Evolutionary conservation across 2,888 invertebrate genomes (phyloP).

Genomic region (Oscheius sp.): DNA sequence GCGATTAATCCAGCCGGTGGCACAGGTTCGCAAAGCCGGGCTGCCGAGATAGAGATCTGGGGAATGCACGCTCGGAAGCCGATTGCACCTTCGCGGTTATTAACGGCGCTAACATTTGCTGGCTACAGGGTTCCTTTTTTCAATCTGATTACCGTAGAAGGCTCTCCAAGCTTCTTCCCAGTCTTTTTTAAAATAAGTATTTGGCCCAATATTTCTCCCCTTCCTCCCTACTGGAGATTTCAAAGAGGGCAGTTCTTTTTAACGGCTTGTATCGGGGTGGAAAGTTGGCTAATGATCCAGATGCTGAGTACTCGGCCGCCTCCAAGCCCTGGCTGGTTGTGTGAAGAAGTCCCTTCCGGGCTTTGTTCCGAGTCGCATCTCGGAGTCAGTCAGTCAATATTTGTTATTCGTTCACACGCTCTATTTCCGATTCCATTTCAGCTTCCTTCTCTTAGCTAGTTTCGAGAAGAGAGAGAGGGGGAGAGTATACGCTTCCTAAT

Average conservation of each 20-base stretch:
- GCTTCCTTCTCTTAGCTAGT: too few species aligned
- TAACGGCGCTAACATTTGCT: slow-evolving; percentile 16
- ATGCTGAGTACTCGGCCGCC: background rate
- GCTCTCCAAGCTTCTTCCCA: too few species aligned
- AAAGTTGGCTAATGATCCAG: background rate
- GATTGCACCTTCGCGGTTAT: slow-evolving; percentile 21
- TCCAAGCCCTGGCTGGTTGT: background rate
- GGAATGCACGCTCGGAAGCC: slow-evolving; percentile 8
- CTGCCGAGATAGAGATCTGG: slow-evolving; percentile 5
- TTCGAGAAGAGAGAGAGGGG: too few species aligned
- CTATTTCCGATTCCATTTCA: background rate
- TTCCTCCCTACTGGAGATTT: background rate
- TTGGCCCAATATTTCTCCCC: background rate
- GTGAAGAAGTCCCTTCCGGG: too few species aligned
- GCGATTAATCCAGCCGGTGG: slow-evolving; percentile 9
- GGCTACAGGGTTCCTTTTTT: too few species aligned
- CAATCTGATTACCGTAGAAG: too few species aligned
- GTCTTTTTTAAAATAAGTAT: background rate
- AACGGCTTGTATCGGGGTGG: too few species aligned
- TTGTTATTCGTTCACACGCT: slow-evolving; percentile 10
- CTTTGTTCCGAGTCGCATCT: too few species aligned
- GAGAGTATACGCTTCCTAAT: too few species aligned
- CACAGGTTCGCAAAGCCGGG: background rate
- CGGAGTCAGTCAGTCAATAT: slow-evolving; percentile 18
- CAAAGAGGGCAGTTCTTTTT: background rate